Percentiles rank a stretch among this genome's conserved stretches.
Conservation (phyloP, 2,113 vertebrate species). For the Vimba vimba region DNA sequence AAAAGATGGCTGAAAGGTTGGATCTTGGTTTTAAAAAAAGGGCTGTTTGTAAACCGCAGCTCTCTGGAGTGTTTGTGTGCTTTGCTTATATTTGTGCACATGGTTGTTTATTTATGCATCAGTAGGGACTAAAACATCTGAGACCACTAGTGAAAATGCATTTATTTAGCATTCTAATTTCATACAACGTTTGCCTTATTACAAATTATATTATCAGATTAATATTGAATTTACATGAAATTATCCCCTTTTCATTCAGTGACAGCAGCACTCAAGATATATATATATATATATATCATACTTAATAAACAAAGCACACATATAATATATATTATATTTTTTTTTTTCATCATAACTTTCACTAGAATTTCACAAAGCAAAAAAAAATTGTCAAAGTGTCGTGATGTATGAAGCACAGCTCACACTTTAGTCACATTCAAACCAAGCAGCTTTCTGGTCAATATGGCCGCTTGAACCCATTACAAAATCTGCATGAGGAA, state of each 20-base stretch:
- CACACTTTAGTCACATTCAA: neutral
- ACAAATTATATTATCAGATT: neutral
- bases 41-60: neutral
- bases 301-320: too few relatives aligned
- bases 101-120: neutral
- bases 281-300: too few relatives aligned
- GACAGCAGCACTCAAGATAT: neutral
- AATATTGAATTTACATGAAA: neutral
- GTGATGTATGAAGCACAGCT: neutral
- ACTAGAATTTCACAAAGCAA: neutral
- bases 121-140: neutral
- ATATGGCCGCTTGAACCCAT: neutral
- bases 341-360: too few relatives aligned
- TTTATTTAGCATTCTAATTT: neutral
- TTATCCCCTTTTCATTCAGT: neutral
- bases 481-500: neutral
- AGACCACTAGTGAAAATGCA: neutral
- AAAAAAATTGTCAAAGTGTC: neutral
- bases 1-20: conserved; percentile 21
- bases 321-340: too few relatives aligned
- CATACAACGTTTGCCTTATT: neutral
- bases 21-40: neutral
- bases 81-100: conserved; percentile 7
- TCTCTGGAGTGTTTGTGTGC: neutral
- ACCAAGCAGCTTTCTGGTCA: neutral